Percentiles rank a stretch among this genome's conserved stretches.
Evolutionary conservation across 2,888 invertebrate species (phyloP).

Genomic region (Yponomeuta malinellus): DNA sequence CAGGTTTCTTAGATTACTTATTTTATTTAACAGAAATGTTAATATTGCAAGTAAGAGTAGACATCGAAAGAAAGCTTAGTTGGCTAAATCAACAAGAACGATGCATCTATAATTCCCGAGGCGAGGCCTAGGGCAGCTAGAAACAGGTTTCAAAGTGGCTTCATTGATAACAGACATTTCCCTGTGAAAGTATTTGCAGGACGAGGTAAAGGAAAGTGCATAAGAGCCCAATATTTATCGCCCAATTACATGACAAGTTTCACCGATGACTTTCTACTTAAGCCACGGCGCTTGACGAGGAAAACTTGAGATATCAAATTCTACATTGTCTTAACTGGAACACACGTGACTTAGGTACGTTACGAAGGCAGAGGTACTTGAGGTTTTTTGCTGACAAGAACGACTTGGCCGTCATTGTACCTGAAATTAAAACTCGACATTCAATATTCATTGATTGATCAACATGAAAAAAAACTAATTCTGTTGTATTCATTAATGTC

Average conservation of each 20-base stretch:
- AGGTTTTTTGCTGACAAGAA: slow-evolving; percentile 16
- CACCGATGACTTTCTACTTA: slow-evolving; percentile 46
- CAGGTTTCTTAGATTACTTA: too few relatives aligned
- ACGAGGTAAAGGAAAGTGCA: slow-evolving; percentile 43
- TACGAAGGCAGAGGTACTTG: slow-evolving; percentile 1
- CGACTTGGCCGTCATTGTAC: neutral
- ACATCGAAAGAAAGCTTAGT: neutral
- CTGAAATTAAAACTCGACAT: neutral
- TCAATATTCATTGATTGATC: neutral
- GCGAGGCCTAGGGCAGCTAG: neutral
- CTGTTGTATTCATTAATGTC: neutral
- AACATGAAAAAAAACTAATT: too few relatives aligned
- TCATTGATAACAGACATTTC: slow-evolving; percentile 21
- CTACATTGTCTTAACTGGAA: slow-evolving; percentile 11
- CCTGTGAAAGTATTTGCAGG: slow-evolving; percentile 35
- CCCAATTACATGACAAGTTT: slow-evolving; percentile 26
- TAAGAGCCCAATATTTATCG: slow-evolving; percentile 46
- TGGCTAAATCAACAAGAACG: neutral
- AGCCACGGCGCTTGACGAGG: slow-evolving; percentile 18
- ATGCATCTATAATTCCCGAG: neutral
- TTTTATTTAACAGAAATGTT: too few relatives aligned
- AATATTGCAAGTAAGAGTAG: neutral
- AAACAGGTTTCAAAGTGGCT: neutral
- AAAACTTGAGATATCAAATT: slow-evolving; percentile 18
- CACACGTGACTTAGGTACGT: slow-evolving; percentile 18